These are phyloP conservation scores for Galeopsomyia nigrocyanea DNA, from an alignment of 2,888 invertebrate species.

Conservation along the genomic window DNA sequence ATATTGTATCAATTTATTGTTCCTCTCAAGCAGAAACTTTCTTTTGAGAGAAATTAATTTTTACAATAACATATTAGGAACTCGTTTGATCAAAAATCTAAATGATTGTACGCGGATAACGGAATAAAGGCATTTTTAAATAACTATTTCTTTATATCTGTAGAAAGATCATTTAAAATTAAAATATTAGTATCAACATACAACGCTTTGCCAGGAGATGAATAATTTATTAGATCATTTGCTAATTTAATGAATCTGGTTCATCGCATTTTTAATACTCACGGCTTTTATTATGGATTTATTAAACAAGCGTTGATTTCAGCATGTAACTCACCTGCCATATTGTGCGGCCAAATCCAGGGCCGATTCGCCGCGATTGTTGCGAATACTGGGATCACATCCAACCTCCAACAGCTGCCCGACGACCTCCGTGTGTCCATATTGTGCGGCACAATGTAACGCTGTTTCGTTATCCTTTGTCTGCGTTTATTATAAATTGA, in stretches of 20 bases:
- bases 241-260: too few relatives aligned
- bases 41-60: neutral
- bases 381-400: slow-evolving; percentile 90
- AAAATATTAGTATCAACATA: too few relatives aligned
- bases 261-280: too few relatives aligned
- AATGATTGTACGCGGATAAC: too few relatives aligned
- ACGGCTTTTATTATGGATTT: too few relatives aligned
- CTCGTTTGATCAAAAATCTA: too few relatives aligned
- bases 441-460: slow-evolving; percentile 92
- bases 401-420: slow-evolving; percentile 85
- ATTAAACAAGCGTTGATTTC: neutral
- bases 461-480: slow-evolving; percentile 93
- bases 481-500: slow-evolving; percentile 69
- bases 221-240: too few relatives aligned
- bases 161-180: too few relatives aligned
- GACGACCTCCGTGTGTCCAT: slow-evolving; percentile 90
- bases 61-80: too few relatives aligned
- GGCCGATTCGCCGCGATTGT: slow-evolving; percentile 90
- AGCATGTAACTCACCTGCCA: slow-evolving; percentile 75
- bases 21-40: neutral
- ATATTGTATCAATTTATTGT: neutral
- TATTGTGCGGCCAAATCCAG: slow-evolving; percentile 95
- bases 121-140: too few relatives aligned
- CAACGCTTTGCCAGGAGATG: too few relatives aligned
- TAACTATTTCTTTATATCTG: too few relatives aligned